Evolutionary conservation across 2,888 invertebrate species (phyloP), one percentile per base, ranked within the genome.

Genomic region (Dichetophora obliterata): DNA sequence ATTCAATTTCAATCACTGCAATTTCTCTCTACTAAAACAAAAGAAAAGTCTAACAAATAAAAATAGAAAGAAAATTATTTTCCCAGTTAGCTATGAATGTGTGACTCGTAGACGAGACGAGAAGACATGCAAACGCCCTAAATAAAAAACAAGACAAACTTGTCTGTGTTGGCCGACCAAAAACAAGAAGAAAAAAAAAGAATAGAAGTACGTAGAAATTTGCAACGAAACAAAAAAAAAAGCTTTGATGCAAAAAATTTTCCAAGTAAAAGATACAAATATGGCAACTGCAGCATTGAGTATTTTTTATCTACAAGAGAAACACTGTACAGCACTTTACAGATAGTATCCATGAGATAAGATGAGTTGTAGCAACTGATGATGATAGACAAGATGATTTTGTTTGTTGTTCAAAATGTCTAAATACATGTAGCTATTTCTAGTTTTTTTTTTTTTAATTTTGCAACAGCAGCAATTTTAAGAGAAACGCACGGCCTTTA

Each of bases 121-220:
- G n/a, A 71, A 71, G 71, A 37, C 71, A 48, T 66, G 74, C 66
- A 66, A 74, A 54, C 65, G 74, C 74, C 74, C 74, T 74, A 66
- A 65, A 74, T 74, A 74, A 52, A 43, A 74, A 65, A 65, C 37
- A 73, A 61, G 59, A 74, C 54, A 74, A 27, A 71, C 59, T 71
- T 24, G 59, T 59, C 57, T 43, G 37, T 37, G 59, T 37, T 27
- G 59, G 37, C n/a, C 57, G 37, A 66, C 24, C 14, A 14, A 22
- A 19, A n/a, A 11, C 16, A 63, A 65, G 65, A 34, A 59, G 22
- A 14, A 19, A 22, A 57, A 8, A 2, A 34, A 37, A 37, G 65
- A 2, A 14, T 31, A 63, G n/a, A 27, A n/a, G 27, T 65, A 27
- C 24, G 11, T 57, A 6, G 6, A 70, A 50, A 31, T 2, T 24